These are phyloP conservation scores for Struthidea cinerea DNA, from an alignment of 2,113 vertebrate genomes.

Conservation along the genomic window DNA sequence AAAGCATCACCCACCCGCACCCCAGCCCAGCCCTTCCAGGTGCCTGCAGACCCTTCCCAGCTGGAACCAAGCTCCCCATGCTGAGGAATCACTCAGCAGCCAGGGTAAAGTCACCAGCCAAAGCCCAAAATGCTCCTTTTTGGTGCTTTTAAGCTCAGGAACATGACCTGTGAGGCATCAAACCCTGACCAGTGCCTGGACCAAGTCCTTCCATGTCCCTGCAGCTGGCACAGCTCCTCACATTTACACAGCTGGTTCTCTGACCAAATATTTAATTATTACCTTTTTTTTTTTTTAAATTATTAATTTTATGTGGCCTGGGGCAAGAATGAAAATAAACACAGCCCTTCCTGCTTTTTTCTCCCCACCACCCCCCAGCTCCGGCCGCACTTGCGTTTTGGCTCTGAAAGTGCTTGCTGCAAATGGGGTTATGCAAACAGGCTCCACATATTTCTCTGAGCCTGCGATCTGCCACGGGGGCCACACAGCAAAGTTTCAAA, in stretches of 20 bases:
- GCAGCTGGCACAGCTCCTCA: not conserved
- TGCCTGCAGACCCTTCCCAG: not conserved
- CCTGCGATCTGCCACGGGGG: slow-evolving; percentile 25
- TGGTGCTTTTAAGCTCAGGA: not conserved
- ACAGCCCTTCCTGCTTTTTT: slow-evolving; percentile 28
- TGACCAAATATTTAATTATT: slow-evolving; percentile 44
- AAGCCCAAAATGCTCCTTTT: not conserved
- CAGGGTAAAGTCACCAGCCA: not conserved
- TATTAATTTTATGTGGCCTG: slow-evolving; percentile 35
- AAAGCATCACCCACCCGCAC: not conserved
- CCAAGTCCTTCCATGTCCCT: not conserved
- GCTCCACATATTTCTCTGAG: slow-evolving; percentile 17
- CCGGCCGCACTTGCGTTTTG: slow-evolving; percentile 15
- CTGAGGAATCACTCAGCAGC: not conserved
- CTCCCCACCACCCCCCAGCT: not conserved
- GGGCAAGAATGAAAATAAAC: slow-evolving; percentile 57
- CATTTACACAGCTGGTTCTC: slow-evolving; percentile 35
- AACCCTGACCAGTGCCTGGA: not conserved
- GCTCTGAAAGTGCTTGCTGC: not conserved
- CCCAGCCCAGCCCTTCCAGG: not conserved
- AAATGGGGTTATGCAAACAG: slow-evolving; percentile 46
- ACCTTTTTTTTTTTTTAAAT: not conserved
- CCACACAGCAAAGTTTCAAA: slow-evolving; percentile 54
- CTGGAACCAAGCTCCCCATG: not conserved
- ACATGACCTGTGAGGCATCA: rapidly evolving